Conservation (phyloP, 2,113 vertebrate species). For the Centrocercus urophasianus region DNA sequence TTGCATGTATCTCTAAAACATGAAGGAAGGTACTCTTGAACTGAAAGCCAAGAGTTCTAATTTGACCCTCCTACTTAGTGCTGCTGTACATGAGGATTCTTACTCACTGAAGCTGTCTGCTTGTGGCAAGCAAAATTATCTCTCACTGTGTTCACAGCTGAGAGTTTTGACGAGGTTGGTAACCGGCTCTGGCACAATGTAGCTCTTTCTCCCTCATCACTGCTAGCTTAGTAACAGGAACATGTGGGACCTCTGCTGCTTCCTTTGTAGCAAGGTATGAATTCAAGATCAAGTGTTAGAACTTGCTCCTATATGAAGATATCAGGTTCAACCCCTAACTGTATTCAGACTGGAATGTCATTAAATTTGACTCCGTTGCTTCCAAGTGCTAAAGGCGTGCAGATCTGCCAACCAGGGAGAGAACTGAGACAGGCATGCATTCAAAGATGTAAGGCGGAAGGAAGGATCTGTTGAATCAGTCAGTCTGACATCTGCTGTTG, state of each 20-base stretch:
- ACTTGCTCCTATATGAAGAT: conserved; percentile 9
- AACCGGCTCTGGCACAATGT: neutral
- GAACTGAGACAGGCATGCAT: neutral
- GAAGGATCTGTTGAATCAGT: neutral
- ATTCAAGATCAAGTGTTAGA: conserved; percentile 32
- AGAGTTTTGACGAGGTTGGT: neutral
- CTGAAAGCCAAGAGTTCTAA: neutral
- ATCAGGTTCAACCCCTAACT: neutral
- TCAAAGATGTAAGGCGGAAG: neutral
- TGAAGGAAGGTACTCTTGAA: neutral
- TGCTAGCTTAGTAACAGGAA: neutral
- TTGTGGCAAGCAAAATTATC: conserved; percentile 9
- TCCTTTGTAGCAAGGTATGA: neutral
- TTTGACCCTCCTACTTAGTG: neutral
- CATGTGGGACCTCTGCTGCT: conserved; percentile 12
- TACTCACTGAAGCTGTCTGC: neutral
- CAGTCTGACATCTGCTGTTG: conserved; percentile 12
- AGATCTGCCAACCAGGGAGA: neutral
- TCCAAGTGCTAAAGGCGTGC: neutral
- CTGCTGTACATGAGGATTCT: neutral
- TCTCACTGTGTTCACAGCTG: neutral
- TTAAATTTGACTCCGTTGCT: conserved; percentile 11
- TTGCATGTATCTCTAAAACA: neutral
- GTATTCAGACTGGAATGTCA: neutral
- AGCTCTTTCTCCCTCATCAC: neutral